These are phyloP conservation scores for Epinotia brunnichana DNA, from an alignment of 2,888 invertebrate species.

Conservation along the genomic window DNA sequence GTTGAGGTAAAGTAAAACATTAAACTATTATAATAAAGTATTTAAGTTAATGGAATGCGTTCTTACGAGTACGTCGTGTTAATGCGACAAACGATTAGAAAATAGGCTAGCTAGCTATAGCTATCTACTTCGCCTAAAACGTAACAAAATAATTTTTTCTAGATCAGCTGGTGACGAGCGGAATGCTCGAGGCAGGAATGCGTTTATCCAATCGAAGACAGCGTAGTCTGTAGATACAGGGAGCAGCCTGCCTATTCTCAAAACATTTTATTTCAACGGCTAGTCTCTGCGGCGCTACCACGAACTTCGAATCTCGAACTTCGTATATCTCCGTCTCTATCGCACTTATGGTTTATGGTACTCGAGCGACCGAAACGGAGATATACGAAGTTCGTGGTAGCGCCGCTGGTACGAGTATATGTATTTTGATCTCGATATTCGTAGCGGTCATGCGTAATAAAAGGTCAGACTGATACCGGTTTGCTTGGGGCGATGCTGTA, in stretches of 20 bases:
- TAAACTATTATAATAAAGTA: background rate
- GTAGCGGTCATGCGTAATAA: background rate
- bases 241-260: slow-evolving; percentile 26
- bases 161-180: slow-evolving; percentile 24
- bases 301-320: no score
- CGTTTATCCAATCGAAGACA: slow-evolving; percentile 42
- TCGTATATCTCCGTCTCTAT: no score
- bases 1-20: background rate
- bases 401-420: no score
- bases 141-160: slow-evolving; percentile 29
- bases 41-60: background rate
- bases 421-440: background rate
- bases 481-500: background rate
- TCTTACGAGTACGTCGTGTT: slow-evolving; percentile 1
- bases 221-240: slow-evolving; percentile 23
- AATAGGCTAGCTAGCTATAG: slow-evolving; percentile 4
- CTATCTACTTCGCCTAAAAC: background rate
- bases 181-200: slow-evolving; percentile 37
- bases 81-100: slow-evolving; percentile 3
- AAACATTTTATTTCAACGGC: slow-evolving; percentile 1
- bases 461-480: background rate
- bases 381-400: no score
- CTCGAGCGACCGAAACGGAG: no score
- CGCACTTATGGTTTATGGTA: no score
- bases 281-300: no score